A percentile compares a stretch with the other conserved stretches of the same genome.
Conservation (phyloP, 2,888 invertebrate genomes). For the Troides helena region DNA sequence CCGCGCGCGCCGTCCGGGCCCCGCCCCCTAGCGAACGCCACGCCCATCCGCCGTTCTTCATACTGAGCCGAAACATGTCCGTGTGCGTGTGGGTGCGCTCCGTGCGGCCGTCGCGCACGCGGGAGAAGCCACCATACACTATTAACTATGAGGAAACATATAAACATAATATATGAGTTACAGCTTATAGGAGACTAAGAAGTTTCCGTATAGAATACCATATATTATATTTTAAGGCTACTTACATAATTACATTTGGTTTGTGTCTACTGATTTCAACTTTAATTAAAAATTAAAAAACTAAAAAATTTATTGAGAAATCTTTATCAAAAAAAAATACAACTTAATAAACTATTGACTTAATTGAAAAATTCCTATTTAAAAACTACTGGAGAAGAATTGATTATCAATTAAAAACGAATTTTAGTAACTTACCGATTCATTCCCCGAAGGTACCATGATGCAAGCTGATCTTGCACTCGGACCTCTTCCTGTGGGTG, state of each 20-base stretch:
- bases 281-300: no score
- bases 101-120: constrained; percentile 60
- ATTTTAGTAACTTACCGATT: constrained; percentile 53
- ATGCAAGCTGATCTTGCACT: constrained; percentile 90
- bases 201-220: no score
- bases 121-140: constrained; percentile 73
- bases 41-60: constrained; percentile 74
- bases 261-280: no score
- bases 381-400: no score
- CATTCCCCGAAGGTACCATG: constrained; percentile 79
- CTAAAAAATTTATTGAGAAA: no score
- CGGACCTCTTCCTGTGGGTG: constrained; percentile 84
- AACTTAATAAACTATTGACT: no score
- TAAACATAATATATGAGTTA: not conserved
- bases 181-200: no score
- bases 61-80: constrained; percentile 64
- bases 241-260: no score
- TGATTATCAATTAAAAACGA: not conserved
- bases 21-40: constrained; percentile 45
- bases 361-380: no score
- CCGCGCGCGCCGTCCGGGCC: constrained; percentile 82
- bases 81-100: constrained; percentile 67
- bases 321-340: no score
- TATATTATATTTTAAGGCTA: no score
- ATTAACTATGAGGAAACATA: constrained; percentile 48